Evolutionary conservation across 2,888 invertebrate species (phyloP), one percentile per base, ranked within the genome.

Genomic region (Xylophagus ater): DNA sequence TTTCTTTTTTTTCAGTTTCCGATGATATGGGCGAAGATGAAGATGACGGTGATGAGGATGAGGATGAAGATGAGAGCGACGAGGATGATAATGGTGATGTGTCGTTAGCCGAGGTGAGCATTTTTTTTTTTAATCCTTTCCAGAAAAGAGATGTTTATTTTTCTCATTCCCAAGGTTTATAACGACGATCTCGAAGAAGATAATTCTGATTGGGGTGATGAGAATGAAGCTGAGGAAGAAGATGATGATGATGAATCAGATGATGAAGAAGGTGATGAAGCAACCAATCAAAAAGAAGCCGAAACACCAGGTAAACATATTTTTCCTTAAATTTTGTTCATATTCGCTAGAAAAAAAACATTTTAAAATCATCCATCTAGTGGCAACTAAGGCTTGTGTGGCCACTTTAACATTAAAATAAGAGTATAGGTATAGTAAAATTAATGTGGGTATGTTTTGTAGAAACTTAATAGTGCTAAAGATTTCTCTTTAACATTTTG

Each of bases 161-260:
- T 14, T 38, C 9, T 19, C 2, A 13, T 21, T 33, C 37, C 41
- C 2, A 31, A 57, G 54, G 59, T 63, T 17, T 56, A 72, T 58
- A 69, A 70, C 54, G 69, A 70, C 34, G 68, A 68, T 50, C 60
- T 71, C 32, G 70, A 74, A 54, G 74, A 74, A 50, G 78, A 74
- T 48, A 75, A 74, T 52, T 71, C 74, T 44, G 76, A 73, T 31
- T 78, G 77, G 51, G 79, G 74, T 41, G 76, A 72, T 32, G 74
- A 73, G 15, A 68, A 70, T 41, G 69, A 62, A 33, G 68, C 60
- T 21, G 66, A 65, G 41, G 63, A 63, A 23, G 73, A 71, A 31
- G 74, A 73, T 45, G 71, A 74, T 4, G 75, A 72, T 39, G 74
- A 74, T 33, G 67, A 71, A 45, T 69, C 69, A 15, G 72, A 71